phyloP scores from a whole-genome alignment of 1,140 invertebrate species.

The Himalopsyche phryganea region DNA sequence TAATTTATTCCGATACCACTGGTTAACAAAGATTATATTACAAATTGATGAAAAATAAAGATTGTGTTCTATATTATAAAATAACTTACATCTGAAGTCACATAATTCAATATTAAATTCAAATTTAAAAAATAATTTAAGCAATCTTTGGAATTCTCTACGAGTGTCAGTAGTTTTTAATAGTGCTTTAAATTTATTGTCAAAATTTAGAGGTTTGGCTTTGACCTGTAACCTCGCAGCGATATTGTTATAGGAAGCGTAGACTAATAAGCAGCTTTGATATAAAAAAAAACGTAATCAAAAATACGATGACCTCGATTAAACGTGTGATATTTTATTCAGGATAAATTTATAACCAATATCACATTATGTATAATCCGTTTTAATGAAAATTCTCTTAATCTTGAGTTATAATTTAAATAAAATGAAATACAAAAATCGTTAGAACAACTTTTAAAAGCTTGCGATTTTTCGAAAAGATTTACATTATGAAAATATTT shows the following conservation, averaged over 20 bases:
- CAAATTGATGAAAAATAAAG: no score
- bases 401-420: neutral
- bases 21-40: no score
- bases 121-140: neutral
- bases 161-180: neutral
- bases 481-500: no score
- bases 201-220: constrained; percentile 2
- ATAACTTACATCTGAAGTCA: no score
- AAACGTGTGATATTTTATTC: neutral
- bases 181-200: neutral
- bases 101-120: neutral
- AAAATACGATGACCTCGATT: neutral
- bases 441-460: no score
- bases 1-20: no score
- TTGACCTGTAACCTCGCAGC: neutral
- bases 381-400: neutral
- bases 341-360: neutral
- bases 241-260: neutral
- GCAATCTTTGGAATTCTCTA: neutral
- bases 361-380: neutral
- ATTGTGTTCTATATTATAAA: no score
- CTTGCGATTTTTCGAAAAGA: no score
- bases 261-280: no score
- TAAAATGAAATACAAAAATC: no score
- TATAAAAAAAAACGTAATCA: neutral